Conservation (phyloP, 1,140 invertebrate species). For the Steinernema khuongi region DNA sequence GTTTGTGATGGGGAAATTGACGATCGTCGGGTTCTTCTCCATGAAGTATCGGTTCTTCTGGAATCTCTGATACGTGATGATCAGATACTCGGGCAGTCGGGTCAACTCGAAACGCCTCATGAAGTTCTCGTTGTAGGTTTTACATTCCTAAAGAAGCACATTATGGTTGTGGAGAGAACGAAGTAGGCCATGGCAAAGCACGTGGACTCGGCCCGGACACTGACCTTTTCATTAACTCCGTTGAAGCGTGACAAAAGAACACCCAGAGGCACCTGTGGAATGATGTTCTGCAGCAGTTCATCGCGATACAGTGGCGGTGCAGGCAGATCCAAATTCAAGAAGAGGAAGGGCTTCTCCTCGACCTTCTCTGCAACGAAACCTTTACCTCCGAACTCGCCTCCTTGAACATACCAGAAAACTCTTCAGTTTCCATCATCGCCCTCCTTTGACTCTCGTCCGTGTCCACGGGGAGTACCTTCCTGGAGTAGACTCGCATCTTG, state of each 20-base stretch:
- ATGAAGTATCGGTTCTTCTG: slow-evolving; percentile 98
- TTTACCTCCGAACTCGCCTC: slow-evolving; percentile 20
- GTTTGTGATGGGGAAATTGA: slow-evolving; percentile 97
- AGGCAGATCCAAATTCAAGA: slow-evolving; percentile 90
- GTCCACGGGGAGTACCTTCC: slow-evolving; percentile 88
- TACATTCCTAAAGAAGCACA: slow-evolving; percentile 71
- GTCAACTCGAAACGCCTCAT: slow-evolving; percentile 94
- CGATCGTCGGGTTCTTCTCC: slow-evolving; percentile 98
- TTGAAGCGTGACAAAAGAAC: slow-evolving; percentile 91
- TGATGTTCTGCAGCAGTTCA: slow-evolving; percentile 94
- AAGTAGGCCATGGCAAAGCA: neutral
- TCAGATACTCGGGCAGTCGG: slow-evolving; percentile 87
- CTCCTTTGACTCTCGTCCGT: slow-evolving; percentile 76
- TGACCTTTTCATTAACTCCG: slow-evolving; percentile 79
- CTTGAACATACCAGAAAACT: slow-evolving; percentile 68
- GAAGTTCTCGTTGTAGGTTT: slow-evolving; percentile 97
- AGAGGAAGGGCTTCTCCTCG: slow-evolving; percentile 85
- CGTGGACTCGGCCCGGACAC: no score
- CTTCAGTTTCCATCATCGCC: slow-evolving; percentile 72
- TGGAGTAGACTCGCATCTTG: slow-evolving; percentile 84
- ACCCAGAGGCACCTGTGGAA: slow-evolving; percentile 92
- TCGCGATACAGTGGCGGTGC: slow-evolving; percentile 92
- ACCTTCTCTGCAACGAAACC: slow-evolving; percentile 66
- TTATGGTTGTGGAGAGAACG: neutral
- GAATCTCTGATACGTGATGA: slow-evolving; percentile 89